Evolutionary conservation across 2,888 invertebrate species (phyloP), one percentile per base, ranked within the genome.

Genomic region (Sarcophaga rosellei): DNA sequence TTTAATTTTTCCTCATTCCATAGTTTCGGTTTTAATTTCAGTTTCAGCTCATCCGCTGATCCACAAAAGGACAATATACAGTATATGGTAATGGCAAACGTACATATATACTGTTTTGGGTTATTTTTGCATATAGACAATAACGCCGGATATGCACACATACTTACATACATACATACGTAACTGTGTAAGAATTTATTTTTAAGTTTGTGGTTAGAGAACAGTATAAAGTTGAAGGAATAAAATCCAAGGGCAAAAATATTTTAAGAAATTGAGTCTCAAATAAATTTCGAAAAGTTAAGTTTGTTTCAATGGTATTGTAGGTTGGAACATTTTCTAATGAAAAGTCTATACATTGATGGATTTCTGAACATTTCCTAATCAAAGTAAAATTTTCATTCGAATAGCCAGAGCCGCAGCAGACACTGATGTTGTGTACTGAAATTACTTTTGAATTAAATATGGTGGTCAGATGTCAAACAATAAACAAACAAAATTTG

Each of bases 1-100:
- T 91, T 90, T 90, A 91, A 91, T 63, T 20, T 45, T 68, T 68
- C 53, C 70, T 57, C 35, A 25, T 12, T 57, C 25, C 3, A 21
- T 68, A 15, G 15, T 53, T 87, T 89, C 86, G 45, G 20, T 20
- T 47, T 45, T 35, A 35, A 35, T 20, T 57, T n/a, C 61, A n/a
- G n/a, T 45, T 63, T 68, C 15, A 10, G 15, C 5, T 53, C 17
- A 15, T 63, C 23, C 8, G 21, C 10, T 12, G 53, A 17, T 53
- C 45, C 23, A 21, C 12, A 8, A 66, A 44, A 20, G 11, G 8
- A 68, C 12, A 53, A 65, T 44, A 59, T 77, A 21, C 61, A 69
- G 69, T 73, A 77, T 47, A 23, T 68, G 61, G 1, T 4, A 53
- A 17, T 17, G 0, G 17, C 35, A 35, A 35, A 10, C 35, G 35